A percentile compares a stretch with the other conserved stretches of the same genome.
Evolutionary conservation across 1,140 invertebrate genomes (phyloP).

Genomic region (Leptopilina clavipes): DNA sequence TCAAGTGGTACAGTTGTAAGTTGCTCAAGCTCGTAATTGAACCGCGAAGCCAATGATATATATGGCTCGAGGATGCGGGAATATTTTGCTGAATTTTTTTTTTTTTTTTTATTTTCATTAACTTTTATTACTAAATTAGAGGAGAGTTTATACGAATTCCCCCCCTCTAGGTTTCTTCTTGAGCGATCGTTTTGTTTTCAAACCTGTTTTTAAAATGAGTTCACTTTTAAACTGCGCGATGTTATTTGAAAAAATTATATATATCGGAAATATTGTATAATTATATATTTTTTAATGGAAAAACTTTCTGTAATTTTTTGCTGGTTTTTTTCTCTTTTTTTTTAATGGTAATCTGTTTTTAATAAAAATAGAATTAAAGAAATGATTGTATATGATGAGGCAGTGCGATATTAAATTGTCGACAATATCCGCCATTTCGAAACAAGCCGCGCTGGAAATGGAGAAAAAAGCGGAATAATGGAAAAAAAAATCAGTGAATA

Average conservation of each 20-base stretch:
- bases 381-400: constrained; percentile 57
- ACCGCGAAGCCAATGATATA: background rate
- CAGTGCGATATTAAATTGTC: constrained; percentile 71
- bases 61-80: background rate
- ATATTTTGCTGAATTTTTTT: background rate
- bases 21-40: background rate
- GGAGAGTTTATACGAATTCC: background rate
- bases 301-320: no score
- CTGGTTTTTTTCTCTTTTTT: no score
- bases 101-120: background rate
- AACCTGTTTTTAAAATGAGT: constrained; percentile 4
- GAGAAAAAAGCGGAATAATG: constrained; percentile 48
- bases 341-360: background rate
- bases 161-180: background rate
- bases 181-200: background rate
- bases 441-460: constrained; percentile 59
- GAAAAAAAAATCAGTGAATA: background rate
- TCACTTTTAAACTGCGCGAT: no score
- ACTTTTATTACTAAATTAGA: constrained; percentile 10
- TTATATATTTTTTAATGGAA: no score
- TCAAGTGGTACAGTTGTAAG: background rate
- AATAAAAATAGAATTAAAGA: background rate
- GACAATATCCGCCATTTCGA: constrained; percentile 71
- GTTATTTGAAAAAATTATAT: no score
- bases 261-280: no score